Conservation (phyloP, 2,888 invertebrate species). For the Adela reaumurella region DNA sequence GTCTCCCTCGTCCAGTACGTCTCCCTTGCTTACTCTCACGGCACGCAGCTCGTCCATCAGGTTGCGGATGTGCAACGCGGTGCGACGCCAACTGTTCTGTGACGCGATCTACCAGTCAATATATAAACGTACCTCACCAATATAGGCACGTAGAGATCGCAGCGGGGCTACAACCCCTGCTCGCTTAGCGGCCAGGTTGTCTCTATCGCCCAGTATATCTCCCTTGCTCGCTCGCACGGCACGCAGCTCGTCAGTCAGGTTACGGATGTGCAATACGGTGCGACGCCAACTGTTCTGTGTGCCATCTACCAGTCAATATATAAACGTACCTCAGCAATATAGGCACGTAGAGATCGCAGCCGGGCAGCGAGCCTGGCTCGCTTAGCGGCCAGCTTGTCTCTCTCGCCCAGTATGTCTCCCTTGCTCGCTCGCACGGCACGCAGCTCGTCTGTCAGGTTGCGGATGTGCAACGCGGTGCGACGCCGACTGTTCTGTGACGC, state of each 20-base stretch:
- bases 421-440: slow-evolving; percentile 33
- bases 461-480: slow-evolving; percentile 37
- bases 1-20: slow-evolving; percentile 28
- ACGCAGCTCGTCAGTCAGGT: too few relatives aligned
- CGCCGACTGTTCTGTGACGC: slow-evolving; percentile 46
- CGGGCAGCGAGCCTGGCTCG: slow-evolving; percentile 21
- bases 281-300: too few relatives aligned
- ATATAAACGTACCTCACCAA: slow-evolving; percentile 33
- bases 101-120: slow-evolving; percentile 49
- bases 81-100: slow-evolving; percentile 42
- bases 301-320: too few relatives aligned
- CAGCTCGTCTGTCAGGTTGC: slow-evolving; percentile 34
- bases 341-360: slow-evolving; percentile 22
- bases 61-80: slow-evolving; percentile 36
- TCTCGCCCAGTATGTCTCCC: slow-evolving; percentile 27
- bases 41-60: slow-evolving; percentile 36
- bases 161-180: slow-evolving; percentile 23
- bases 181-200: slow-evolving; percentile 18
- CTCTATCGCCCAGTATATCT: too few relatives aligned
- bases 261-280: too few relatives aligned
- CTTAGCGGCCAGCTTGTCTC: slow-evolving; percentile 21
- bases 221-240: too few relatives aligned
- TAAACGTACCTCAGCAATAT: slow-evolving; percentile 30
- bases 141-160: slow-evolving; percentile 20
- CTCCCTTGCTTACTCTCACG: slow-evolving; percentile 30